phyloP scores from a whole-genome alignment of 2,113 vertebrate species.

The Platanista minor region DNA sequence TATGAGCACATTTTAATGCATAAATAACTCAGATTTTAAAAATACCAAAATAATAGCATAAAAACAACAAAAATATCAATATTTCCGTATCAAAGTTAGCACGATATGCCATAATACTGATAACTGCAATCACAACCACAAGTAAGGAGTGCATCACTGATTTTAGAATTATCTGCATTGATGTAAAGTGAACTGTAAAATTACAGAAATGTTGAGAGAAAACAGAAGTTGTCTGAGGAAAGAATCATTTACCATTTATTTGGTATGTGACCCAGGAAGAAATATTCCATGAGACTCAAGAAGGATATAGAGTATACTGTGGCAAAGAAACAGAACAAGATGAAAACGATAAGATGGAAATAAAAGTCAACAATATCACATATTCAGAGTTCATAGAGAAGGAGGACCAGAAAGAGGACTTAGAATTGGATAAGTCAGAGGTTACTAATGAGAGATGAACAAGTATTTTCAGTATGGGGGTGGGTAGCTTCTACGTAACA shows the following conservation, averaged over 20 bases:
- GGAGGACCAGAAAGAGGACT: background rate
- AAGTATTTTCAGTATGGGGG: background rate
- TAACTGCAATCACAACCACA: background rate
- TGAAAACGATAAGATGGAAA: background rate
- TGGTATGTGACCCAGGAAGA: background rate
- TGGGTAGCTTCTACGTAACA: background rate
- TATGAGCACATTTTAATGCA: background rate
- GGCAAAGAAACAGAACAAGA: background rate
- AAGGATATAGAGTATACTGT: background rate
- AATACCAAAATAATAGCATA: background rate
- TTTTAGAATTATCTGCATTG: background rate
- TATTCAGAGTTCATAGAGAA: background rate
- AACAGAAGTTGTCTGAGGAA: background rate
- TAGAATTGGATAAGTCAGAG: background rate
- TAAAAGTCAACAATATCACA: background rate
- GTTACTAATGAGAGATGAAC: background rate
- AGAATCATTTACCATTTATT: background rate
- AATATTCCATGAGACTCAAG: background rate
- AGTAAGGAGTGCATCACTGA: background rate
- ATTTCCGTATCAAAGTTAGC: background rate
- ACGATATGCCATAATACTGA: background rate
- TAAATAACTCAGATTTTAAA: background rate
- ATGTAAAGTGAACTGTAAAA: background rate
- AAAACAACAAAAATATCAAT: background rate
- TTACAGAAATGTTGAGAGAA: background rate